Base-by-base conservation (phyloP, 2,113 vertebrate species). In the Takifugu bimaculatus region DNA sequence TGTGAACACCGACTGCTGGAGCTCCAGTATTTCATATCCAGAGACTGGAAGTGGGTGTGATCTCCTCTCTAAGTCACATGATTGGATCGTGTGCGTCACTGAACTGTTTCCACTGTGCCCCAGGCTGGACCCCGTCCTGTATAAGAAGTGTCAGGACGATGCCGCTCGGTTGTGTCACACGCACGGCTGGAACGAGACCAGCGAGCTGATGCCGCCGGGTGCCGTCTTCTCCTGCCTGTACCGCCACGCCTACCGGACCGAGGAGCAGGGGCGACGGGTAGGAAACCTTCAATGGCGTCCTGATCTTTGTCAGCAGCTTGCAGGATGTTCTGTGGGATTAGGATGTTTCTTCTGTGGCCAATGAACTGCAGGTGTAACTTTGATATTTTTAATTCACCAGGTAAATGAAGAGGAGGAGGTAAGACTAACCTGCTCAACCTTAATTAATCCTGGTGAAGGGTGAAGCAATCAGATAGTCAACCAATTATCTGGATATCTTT, bases 211-310 rank as follows among this genome's bases (percentile, higher is more conserved):
- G 90, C 95, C 96, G 0, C 88, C 94, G 0, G 95, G 95, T 11
- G 94, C 96, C 13, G 89, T 98, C 5, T 98, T 98, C 84, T 98
- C 96, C 77, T 98, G 96, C 74, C 78, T 98, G 39, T 98, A 98
- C 67, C 90, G 96, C 28, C 96, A 98, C 0, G 95, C 96, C 0
- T 98, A 98, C 84, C 94, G 95, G 28, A 95, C 96, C 0, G 94
- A 96, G 85, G 94, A 95, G 62, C 96, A 97, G 54, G 94, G 93
- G 0, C 88, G 95, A 50, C 87, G 96, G 93, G 95, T 98, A 77
- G 78, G 93, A 42, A 2, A 20, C 3, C 1, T 1, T 15, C 3
- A 4, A 13, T 26, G 4, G 3, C 9, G 7, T 1, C 44, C 5
- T 15, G 12, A 14, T 20, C 20, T 20, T 20, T 20, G 20, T 20